Evolutionary conservation across 2,797 vertebrate genomes (phyloP).

Genomic region (Trematocara caparti): DNA sequence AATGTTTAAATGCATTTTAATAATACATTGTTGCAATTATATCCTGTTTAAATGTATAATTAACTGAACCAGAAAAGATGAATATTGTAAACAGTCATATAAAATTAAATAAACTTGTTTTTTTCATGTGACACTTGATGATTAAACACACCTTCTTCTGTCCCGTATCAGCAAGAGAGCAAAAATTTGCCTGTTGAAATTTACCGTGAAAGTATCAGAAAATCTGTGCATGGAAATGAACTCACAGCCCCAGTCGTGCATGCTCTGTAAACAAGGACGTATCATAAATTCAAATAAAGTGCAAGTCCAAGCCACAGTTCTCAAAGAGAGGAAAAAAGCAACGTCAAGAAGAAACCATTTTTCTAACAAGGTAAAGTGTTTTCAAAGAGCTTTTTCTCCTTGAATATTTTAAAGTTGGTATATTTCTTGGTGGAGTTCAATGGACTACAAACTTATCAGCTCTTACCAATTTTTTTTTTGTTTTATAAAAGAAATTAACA

Average conservation of each 20-base stretch:
- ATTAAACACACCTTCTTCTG: not conserved
- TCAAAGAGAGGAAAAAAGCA: not conserved
- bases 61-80: accelerated
- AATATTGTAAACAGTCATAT: not conserved
- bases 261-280: not conserved
- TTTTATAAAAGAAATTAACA: not conserved
- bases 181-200: not conserved
- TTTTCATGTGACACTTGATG: not conserved
- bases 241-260: not conserved
- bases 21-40: not conserved
- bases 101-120: not conserved
- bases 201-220: not conserved
- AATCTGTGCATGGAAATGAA: not conserved
- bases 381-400: not conserved
- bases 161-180: not conserved
- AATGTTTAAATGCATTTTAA: not conserved
- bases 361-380: not conserved
- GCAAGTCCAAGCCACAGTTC: not conserved
- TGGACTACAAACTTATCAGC: not conserved
- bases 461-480: not conserved
- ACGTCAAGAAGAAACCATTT: not conserved
- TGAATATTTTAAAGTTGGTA: not conserved
- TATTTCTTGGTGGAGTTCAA: accelerated
- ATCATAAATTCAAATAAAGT: not conserved
- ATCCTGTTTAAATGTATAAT: not conserved